Conservation (phyloP, 2,113 vertebrate genomes). For the Erythrocercus mccallii region DNA sequence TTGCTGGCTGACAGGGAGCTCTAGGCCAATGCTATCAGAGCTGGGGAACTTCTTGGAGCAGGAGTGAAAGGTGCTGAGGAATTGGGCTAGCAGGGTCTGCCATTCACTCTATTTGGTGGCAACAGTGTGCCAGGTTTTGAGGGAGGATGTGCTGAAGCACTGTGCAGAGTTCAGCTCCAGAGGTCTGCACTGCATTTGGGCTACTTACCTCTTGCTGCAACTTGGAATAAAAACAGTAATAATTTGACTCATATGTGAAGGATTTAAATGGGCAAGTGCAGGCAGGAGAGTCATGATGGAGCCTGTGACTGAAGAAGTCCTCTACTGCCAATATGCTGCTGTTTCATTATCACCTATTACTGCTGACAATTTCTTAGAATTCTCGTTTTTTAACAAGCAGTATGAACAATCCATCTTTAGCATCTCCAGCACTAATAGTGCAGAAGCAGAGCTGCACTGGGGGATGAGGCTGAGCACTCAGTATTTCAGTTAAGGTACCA, state of each 20-base stretch:
- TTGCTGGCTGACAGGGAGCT: neutral
- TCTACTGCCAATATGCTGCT: neutral
- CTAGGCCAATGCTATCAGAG: neutral
- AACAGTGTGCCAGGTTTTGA: neutral
- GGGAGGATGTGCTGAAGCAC: neutral
- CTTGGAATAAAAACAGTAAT: neutral
- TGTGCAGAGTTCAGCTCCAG: neutral
- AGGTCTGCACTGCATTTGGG: neutral
- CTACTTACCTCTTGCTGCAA: neutral
- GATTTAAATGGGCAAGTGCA: slow-evolving; percentile 29
- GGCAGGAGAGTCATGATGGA: slow-evolving; percentile 48
- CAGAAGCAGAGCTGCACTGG: neutral
- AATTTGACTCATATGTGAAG: neutral
- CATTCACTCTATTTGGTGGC: neutral
- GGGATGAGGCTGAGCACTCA: neutral
- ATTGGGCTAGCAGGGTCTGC: neutral
- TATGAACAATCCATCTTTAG: neutral
- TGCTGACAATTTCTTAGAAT: neutral
- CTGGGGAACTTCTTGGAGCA: neutral
- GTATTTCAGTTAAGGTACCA: neutral
- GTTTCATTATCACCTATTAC: slow-evolving; percentile 69
- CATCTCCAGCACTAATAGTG: neutral
- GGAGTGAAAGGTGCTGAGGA: neutral
- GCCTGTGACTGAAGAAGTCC: neutral
- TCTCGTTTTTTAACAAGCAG: neutral